Percentiles rank a stretch among this genome's conserved stretches.
Conservation (phyloP, 2,888 invertebrate genomes). For the Crocallis elinguaria region DNA sequence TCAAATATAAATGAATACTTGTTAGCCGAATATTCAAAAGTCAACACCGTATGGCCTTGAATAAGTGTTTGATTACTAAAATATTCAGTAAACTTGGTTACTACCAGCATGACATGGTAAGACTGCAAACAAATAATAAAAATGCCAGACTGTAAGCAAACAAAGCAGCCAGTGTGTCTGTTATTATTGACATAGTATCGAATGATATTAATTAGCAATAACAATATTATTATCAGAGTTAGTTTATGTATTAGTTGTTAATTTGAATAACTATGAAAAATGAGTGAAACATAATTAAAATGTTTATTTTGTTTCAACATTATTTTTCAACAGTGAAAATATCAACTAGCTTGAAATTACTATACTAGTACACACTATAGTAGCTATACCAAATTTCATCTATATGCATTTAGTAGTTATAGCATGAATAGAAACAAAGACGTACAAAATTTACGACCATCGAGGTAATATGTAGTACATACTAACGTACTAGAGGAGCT, state of each 20-base stretch:
- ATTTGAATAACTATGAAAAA: constrained; percentile 7
- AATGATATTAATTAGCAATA: constrained; percentile 9
- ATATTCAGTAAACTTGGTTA: constrained; percentile 8
- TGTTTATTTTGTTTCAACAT: not conserved
- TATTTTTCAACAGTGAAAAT: too few relatives aligned
- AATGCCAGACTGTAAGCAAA: constrained; percentile 9
- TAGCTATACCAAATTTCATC: too few relatives aligned
- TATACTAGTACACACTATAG: too few relatives aligned
- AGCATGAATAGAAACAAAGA: too few relatives aligned
- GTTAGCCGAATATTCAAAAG: too few relatives aligned
- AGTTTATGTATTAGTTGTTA: not conserved
- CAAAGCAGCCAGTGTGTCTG: not conserved
- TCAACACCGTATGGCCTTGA: too few relatives aligned
- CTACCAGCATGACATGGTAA: not conserved
- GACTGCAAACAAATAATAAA: constrained; percentile 5
- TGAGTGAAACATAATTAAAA: not conserved
- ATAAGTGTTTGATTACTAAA: constrained; percentile 7
- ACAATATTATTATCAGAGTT: not conserved
- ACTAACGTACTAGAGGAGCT: too few relatives aligned
- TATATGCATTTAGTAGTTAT: too few relatives aligned
- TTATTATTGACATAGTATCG: not conserved
- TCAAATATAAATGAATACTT: too few relatives aligned
- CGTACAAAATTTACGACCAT: too few relatives aligned
- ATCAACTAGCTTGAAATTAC: too few relatives aligned
- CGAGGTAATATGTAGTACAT: too few relatives aligned